Percentiles rank a stretch among this genome's conserved stretches.
Conservation (phyloP, 2,797 vertebrate species). For the Echiichthys vipera region DNA sequence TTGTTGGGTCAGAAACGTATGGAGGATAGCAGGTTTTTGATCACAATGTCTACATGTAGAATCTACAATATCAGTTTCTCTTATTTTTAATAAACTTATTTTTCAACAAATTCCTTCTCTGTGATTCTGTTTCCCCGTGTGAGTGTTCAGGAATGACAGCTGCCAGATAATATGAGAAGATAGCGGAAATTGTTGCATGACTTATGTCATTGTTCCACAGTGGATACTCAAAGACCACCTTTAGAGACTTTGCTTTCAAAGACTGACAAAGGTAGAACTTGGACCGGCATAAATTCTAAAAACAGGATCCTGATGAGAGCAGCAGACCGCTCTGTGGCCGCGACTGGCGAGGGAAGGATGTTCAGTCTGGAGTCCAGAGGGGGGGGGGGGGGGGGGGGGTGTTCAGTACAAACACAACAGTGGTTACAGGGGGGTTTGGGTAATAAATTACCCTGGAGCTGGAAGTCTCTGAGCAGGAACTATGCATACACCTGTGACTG, state of each 20-base stretch:
- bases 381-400: not conserved
- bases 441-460: constrained; percentile 66
- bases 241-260: constrained; percentile 29
- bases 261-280: constrained; percentile 23
- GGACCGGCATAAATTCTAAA: constrained; percentile 55
- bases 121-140: not conserved
- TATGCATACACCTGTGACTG: constrained; percentile 60
- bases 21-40: not conserved
- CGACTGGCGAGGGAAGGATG: constrained; percentile 31
- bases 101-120: not conserved
- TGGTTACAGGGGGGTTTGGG: constrained; percentile 50
- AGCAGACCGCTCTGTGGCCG: constrained; percentile 60
- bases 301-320: constrained; percentile 72
- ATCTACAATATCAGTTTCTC: not conserved
- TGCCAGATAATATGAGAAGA: constrained; percentile 1
- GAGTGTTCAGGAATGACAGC: constrained; percentile 7
- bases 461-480: constrained; percentile 64
- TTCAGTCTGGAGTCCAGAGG: constrained; percentile 40
- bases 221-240: constrained; percentile 16
- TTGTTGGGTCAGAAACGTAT: not conserved
- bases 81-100: constrained; percentile 53
- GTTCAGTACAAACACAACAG: constrained; percentile 40
- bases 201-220: constrained; percentile 33
- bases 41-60: not conserved
- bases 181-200: constrained; percentile 1